Evolutionary conservation across 37 sponge, comb jelly and placozoan species (phyloP).

Genomic region (Beroe forskalii): DNA sequence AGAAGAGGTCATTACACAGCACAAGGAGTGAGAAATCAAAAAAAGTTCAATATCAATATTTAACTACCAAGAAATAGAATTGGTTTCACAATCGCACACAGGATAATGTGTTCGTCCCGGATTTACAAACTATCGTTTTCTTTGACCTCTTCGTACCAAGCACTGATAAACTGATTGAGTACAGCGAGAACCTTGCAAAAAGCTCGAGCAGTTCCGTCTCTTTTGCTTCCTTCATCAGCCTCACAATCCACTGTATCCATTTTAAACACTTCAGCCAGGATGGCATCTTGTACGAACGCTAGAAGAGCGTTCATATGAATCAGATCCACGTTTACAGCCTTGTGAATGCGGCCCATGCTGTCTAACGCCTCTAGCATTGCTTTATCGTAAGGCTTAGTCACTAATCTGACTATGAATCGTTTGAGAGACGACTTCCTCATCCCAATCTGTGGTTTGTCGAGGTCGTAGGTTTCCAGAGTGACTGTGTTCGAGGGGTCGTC

Average conservation of each 20-base stretch:
- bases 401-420: slow-evolving; percentile 6
- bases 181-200: slow-evolving; percentile 28
- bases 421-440: slow-evolving; percentile 43
- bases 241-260: no score
- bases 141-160: slow-evolving; percentile 45
- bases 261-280: not conserved
- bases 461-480: slow-evolving; percentile 43
- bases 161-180: slow-evolving; percentile 34
- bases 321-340: not conserved
- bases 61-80: no score
- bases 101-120: no score
- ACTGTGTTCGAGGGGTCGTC: not conserved
- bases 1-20: no score
- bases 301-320: not conserved
- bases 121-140: no score
- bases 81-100: no score
- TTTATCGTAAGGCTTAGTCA: not conserved
- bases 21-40: no score
- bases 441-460: slow-evolving; percentile 59
- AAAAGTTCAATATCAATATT: no score
- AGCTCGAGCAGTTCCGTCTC: slow-evolving; percentile 9
- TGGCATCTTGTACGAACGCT: not conserved
- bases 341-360: not conserved
- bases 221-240: no score
- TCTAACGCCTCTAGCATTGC: not conserved